These are phyloP conservation scores for Tetramorium alpestre DNA, from an alignment of 1,140 invertebrate genomes.

Conservation along the genomic window DNA sequence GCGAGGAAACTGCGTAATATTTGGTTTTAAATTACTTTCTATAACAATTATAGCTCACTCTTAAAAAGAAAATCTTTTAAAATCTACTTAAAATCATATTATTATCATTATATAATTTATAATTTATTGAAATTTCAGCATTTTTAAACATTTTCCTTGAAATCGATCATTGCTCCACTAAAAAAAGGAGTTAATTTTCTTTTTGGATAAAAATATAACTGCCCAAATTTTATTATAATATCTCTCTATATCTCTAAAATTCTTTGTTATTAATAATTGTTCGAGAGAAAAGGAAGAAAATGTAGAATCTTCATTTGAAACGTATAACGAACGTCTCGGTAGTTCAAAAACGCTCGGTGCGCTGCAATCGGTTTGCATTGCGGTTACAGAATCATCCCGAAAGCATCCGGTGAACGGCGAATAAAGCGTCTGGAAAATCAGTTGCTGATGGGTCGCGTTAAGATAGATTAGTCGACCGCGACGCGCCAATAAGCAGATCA, in stretches of 20 bases:
- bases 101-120: background rate
- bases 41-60: background rate
- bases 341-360: background rate
- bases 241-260: background rate
- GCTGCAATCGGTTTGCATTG: background rate
- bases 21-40: background rate
- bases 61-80: background rate
- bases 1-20: background rate
- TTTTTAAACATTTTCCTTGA: background rate
- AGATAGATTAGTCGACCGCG: slow-evolving; percentile 47
- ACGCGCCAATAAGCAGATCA: slow-evolving; percentile 51
- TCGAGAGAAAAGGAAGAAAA: background rate
- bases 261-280: background rate
- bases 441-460: slow-evolving; percentile 27
- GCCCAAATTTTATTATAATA: background rate
- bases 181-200: background rate
- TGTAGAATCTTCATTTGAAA: background rate
- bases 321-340: background rate
- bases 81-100: background rate
- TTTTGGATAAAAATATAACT: background rate
- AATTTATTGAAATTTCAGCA: background rate
- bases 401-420: background rate
- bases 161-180: background rate
- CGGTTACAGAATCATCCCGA: background rate
- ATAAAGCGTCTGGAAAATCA: slow-evolving; percentile 39